Base-by-base conservation (phyloP, 1,140 invertebrate species). In the Polyergus mexicanus region DNA sequence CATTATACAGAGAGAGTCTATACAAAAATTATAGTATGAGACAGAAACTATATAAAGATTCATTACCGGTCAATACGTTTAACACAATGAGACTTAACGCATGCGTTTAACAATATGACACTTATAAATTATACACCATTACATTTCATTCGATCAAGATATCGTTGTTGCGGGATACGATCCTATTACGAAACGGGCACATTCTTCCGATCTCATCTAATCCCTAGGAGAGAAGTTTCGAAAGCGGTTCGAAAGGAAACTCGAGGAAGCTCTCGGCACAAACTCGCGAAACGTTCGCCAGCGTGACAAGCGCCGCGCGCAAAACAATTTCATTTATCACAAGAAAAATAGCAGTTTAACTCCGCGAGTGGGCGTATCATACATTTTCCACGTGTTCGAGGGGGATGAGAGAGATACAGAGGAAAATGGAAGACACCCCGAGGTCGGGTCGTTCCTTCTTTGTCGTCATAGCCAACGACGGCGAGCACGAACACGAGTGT, bases 251-350 rank as follows among this genome's bases (percentile, higher is more conserved):
- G 58, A 22, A 60, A 71, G 63, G 51, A 68, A 76, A 83, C 85
- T 87, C 85, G 69, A 25, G 81, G 76, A 54, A 81, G 68, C 66
- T 86, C 66, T 86, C 51, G 63, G 65, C 28, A 41, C 38, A 77
- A 84, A 38, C 74, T 56, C 54, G 63, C 51, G 56, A 22, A 84
- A 81, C 85, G 80, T 83, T 56, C 65, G 68, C 41, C 54, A 71
- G 85, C 51, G 84, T 85, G 75, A 90, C 84, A 78, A 88, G 77
- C 78, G 41, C 58, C 63, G 78, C 68, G 62, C 69, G 85, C 77
- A 77, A 88, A 93, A 93, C 92, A 93, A 94, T 94, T 93, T 94
- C 92, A 93, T 93, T 93, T 93, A 92, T 92, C 92, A 92, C 85
- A 85, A 89, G 90, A 93, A 93, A 93, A 93, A 94, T 93, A 88